A percentile compares a stretch with the other conserved stretches of the same genome.
These are phyloP conservation scores for Silurus aristotelis DNA, from an alignment of 2,797 vertebrate species.

Conservation along the genomic window DNA sequence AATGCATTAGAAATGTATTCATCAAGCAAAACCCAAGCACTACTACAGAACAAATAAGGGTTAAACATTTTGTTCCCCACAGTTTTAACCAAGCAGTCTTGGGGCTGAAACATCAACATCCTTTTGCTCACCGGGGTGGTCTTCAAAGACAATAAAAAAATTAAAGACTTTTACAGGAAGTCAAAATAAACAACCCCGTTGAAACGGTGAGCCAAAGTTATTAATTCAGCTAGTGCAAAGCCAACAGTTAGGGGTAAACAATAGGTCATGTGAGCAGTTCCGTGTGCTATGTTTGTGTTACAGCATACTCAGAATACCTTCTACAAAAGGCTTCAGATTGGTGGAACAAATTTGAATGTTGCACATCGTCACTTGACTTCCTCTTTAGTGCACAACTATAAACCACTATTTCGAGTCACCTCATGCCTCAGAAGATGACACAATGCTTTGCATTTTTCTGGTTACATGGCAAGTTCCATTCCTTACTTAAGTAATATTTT, in stretches of 20 bases:
- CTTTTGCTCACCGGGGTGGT: not conserved
- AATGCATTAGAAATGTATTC: not conserved
- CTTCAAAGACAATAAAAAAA: not conserved
- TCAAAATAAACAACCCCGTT: not conserved
- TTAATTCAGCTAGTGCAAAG: not conserved
- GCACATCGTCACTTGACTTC: slow-evolving; percentile 56
- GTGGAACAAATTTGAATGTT: slow-evolving; percentile 25
- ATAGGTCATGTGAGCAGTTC: slow-evolving; percentile 15
- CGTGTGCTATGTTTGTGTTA: slow-evolving; percentile 59
- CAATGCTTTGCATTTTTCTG: not conserved
- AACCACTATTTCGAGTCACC: not conserved
- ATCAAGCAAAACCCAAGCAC: not conserved
- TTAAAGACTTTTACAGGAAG: not conserved
- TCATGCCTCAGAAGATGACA: not conserved
- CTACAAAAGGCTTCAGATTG: slow-evolving; percentile 70
- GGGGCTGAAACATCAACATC: not conserved
- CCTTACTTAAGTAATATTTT: not conserved
- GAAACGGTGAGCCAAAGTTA: not conserved
- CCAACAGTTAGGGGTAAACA: slow-evolving; percentile 17
- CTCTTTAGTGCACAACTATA: slow-evolving; percentile 25
- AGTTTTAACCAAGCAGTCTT: not conserved
- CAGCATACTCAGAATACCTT: slow-evolving; percentile 74
- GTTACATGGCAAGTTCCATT: not conserved
- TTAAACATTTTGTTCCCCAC: not conserved
- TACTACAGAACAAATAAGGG: not conserved